Evolutionary conservation across 1,140 invertebrate species (phyloP).

Genomic region (Panagrolaimus sp.): DNA sequence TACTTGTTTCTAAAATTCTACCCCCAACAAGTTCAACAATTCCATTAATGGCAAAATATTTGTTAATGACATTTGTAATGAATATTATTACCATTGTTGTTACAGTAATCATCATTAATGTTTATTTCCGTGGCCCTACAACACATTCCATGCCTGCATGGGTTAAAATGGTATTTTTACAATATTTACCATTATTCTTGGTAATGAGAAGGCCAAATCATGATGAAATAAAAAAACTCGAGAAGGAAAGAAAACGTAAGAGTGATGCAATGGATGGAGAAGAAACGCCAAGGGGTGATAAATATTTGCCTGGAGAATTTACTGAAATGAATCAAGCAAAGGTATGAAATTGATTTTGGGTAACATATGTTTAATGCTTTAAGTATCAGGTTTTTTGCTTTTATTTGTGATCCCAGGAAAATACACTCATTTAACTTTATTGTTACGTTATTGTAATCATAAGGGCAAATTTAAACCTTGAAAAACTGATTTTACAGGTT

Average conservation of each 20-base stretch:
- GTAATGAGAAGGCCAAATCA: slow-evolving; percentile 42
- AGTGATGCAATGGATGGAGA: not conserved
- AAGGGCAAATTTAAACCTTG: too few species aligned
- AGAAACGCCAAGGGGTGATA: not conserved
- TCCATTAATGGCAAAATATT: slow-evolving; percentile 93
- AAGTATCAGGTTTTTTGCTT: too few species aligned
- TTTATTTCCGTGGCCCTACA: slow-evolving; percentile 92
- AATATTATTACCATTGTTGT: slow-evolving; percentile 96
- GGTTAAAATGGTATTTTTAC: slow-evolving; percentile 84
- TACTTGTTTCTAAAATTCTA: slow-evolving; percentile 94
- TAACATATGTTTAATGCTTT: too few species aligned
- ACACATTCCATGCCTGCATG: slow-evolving; percentile 84
- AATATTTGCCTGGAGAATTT: slow-evolving; percentile 33
- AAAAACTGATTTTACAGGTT: slow-evolving; percentile 10
- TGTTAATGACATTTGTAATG: slow-evolving; percentile 98
- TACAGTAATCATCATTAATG: slow-evolving; percentile 96
- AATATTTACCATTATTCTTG: slow-evolving; percentile 36
- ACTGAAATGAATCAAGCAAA: slow-evolving; percentile 31
- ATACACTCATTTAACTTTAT: too few species aligned
- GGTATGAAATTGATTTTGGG: too few species aligned
- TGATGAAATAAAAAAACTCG: slow-evolving; percentile 8
- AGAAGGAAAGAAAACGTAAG: slow-evolving; percentile 5
- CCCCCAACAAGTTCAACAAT: slow-evolving; percentile 89
- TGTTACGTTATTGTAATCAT: not conserved
- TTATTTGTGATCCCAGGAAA: too few species aligned